Evolutionary conservation across 2,888 invertebrate species (phyloP), one percentile per base, ranked within the genome.

Genomic region (Deroplatys truncata): DNA sequence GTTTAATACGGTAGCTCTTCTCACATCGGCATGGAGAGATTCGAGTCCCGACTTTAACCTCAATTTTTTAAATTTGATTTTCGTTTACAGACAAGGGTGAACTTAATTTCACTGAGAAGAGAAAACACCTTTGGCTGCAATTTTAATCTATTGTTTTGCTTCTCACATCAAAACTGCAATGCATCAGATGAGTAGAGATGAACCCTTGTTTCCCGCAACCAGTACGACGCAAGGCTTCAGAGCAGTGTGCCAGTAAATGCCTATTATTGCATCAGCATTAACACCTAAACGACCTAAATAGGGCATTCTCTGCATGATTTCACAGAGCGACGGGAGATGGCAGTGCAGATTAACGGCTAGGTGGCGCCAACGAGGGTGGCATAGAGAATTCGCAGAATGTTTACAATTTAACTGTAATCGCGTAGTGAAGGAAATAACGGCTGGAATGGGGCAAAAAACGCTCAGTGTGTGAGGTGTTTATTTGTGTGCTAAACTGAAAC

Each of bases 221-320:
- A 7, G 25, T 25, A 72, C 20, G 25, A 72, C 7, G 56, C 56
- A 72, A 72, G 56, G 56, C 25, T 72, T 72, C 56, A 16, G 56
- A 72, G 56, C 56, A 72, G 56, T 72, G 56, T 25, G 20, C 56
- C 56, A 72, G 56, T 83, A 83, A 83, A 82, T 87, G 82, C 87
- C 16, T 72, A n/a, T 82, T 86, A 82, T 86, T 86, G 86, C 86
- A n/a, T 83, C 87, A 87, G 35, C 56, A 72, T 72, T 72, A 72
- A 25, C 56, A 72, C 56, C 29, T 83, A 87, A 82, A 87, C 87
- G 43, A 83, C 87, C 83, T 82, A 86, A 87, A 87, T 83, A 83
- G 87, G 28, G 25, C 35, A 82, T 82, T 82, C 82, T 87, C 87
- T 35, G 87, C 87, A 87, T 83, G 87, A 87, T 83, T 87, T 87